Evolutionary conservation across 1,140 invertebrate genomes (phyloP).

Genomic region (Trachymyrmex cornetzi): DNA sequence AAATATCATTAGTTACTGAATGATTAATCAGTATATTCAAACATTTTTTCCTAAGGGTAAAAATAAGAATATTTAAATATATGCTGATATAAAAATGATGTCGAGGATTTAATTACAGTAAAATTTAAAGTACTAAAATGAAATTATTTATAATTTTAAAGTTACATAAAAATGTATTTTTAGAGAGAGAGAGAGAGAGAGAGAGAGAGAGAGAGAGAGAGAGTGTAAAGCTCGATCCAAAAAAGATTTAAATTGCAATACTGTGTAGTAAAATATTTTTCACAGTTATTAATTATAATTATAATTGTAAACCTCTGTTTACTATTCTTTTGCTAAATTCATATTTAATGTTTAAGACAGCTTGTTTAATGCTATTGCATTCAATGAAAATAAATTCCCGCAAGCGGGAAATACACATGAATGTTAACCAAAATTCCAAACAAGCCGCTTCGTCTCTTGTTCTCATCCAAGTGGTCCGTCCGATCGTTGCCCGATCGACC

Average conservation of each 20-base stretch:
- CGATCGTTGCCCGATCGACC: constrained; percentile 43
- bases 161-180: neutral
- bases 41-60: neutral
- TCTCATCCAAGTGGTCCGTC: neutral
- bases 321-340: neutral
- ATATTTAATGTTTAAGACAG: neutral
- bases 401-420: neutral
- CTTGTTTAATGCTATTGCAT: neutral
- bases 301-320: neutral
- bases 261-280: neutral
- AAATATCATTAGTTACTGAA: too few species aligned
- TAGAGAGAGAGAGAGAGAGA: neutral
- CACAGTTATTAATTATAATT: neutral
- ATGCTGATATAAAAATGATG: neutral
- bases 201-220: neutral
- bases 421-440: neutral
- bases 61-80: neutral
- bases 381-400: neutral
- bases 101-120: neutral
- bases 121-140: neutral
- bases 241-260: neutral
- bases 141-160: neutral
- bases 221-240: neutral
- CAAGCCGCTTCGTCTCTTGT: neutral
- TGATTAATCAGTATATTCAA: too few species aligned